Base-by-base conservation (phyloP, 1,140 invertebrate genomes). In the Phortica variegata region DNA sequence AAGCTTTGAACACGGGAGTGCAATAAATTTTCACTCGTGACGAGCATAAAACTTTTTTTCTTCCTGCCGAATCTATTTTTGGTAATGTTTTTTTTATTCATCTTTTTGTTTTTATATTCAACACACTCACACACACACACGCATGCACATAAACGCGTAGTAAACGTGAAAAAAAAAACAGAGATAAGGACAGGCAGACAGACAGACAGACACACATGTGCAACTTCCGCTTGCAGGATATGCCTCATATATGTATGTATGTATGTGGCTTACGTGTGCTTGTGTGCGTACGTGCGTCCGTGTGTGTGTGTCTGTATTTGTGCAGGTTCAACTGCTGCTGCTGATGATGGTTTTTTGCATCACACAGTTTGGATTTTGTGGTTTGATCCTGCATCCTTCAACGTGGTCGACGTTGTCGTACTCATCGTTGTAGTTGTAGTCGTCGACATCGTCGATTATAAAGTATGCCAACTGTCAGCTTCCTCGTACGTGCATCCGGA, bases 1-100 rank as follows among this genome's bases (percentile, higher is more conserved):
- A 70, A 70, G 65, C 65, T 70, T 70, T 70, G 66, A 65, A 70
- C 65, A 70, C 65, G 59, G 65, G 65, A 70, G 65, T 65, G 65
- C 61, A 70, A 70, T 71, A 70, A 70, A 70, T 71, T 70, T 42
- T 70, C 63, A 59, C 66, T 70, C 66, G 65, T 70, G 65, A 70
- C 65, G 65, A 70, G 65, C 65, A 70, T 65, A 65, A 69, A 70
- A 70, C 65, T 69, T 69, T 69, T 69, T 70, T 10, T 5, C 10
- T 26, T 26, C 10, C 5, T 26, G 5, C 10, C 10, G 23, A 6
- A 6, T 26, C 10, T 26, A 26, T 26, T 26, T 26, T 26, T 5
- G 23, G 5, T 26, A 6, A 26, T 26, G 5, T 26, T 26, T 26
- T 26, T 26, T 26, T 26, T 26, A 66, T 68, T 68, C 63, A 66